Percentiles rank a stretch among this genome's conserved stretches.
phyloP scores from a whole-genome alignment of 2,797 vertebrate species.

The Lacerta viridis region DNA sequence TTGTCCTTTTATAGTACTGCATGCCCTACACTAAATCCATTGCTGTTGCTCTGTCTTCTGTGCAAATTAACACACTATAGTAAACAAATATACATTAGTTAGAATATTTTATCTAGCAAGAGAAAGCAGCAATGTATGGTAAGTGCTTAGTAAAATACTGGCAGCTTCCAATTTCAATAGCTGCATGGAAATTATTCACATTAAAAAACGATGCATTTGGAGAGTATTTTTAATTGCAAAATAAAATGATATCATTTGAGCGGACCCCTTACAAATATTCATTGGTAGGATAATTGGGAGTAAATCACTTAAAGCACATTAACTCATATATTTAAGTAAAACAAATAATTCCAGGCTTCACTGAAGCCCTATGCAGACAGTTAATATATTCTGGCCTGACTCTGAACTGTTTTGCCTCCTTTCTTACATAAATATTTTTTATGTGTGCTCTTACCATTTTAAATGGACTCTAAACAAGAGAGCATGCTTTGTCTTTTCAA shows the following conservation, averaged over 20 bases:
- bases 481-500: neutral
- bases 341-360: constrained; percentile 11
- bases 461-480: neutral
- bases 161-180: constrained; percentile 8
- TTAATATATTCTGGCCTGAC: neutral
- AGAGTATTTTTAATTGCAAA: constrained; percentile 17
- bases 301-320: constrained; percentile 6
- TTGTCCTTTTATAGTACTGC: neutral
- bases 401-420: neutral
- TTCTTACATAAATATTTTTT: neutral
- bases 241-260: neutral
- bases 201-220: neutral
- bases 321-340: constrained; percentile 12
- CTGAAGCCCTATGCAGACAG: neutral
- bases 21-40: neutral
- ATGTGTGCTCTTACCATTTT: neutral
- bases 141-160: constrained; percentile 3
- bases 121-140: constrained; percentile 4
- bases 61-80: constrained; percentile 19
- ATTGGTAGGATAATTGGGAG: neutral
- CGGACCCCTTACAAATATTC: constrained; percentile 3
- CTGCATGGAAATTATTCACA: constrained; percentile 33
- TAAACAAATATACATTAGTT: constrained; percentile 31
- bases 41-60: constrained; percentile 19
- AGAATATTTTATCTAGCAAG: constrained; percentile 20